Base-by-base conservation (phyloP, 2,888 invertebrate species). In the Ennomos erosarius region DNA sequence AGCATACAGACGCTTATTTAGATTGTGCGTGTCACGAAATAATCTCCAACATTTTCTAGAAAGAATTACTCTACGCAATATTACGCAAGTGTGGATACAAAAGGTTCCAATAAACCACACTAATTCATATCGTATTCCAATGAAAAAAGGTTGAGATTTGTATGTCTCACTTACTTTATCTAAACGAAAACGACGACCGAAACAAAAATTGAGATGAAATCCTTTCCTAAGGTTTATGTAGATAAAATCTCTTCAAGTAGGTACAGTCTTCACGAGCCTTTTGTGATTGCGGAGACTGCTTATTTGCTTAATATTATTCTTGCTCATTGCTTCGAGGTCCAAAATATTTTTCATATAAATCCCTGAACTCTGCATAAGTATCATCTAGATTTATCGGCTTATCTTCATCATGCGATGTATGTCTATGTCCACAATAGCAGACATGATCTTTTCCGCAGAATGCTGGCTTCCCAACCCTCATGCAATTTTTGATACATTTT, bases 401-500 rank as follows among this genome's bases (percentile, higher is more conserved):
- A 0, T 75, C 62, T 1, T 59, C 46, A 0, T 69, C 70, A 0
- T 65, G 62, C 0, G 56, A 38, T 0, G 57, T 46, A 36, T 84
- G 81, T n/a, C 59, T 78, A 50, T 90, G 90, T 0, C 90, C 87
- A 34, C 91, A 92, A 61, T 90, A 89, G 37, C 91, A 92, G 0
- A 70, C 63, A 52, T 90, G 89, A 57, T 91, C 90, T 59, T 90
- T 90, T 0, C 89, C 90, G 38, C 91, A 92, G 59, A 90, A 92
- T 0, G 91, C 90, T 13, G 90, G 86, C 48, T 85, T 82, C 0
- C 85, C 85, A 1, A 59, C 10, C 12, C 68, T 50, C 80, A 85
- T 80, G 47, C 91, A 92, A 12, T 66, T 79, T 13, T 69, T 69
- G n/a, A 92, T 89, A 42, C 91, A 92, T 1, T 46, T 1, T 13